Conservation (phyloP, 2,113 vertebrate genomes). For the Coracopsis vasa region DNA sequence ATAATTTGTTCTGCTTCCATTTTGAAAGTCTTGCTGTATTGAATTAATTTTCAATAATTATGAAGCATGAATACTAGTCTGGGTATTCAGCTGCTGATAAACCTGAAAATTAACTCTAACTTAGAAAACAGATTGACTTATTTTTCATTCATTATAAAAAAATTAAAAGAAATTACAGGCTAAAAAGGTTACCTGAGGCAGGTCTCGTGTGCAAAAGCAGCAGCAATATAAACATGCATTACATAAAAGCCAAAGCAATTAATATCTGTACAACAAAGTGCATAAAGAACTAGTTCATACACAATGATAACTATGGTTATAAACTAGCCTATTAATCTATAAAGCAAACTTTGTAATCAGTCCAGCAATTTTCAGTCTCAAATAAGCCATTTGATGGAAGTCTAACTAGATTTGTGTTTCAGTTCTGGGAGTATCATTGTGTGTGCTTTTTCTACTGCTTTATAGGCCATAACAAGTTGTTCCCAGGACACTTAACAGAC, state of each 20-base stretch:
- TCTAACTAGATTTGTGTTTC: conserved; percentile 14
- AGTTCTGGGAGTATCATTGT: conserved; percentile 35
- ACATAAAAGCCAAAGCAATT: background rate
- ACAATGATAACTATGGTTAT: background rate
- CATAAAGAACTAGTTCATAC: background rate
- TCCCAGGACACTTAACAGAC: conserved; percentile 53
- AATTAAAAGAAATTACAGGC: background rate
- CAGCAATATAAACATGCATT: background rate
- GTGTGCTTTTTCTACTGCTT: conserved; percentile 16
- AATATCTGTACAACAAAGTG: conserved; percentile 2
- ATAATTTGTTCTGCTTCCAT: background rate
- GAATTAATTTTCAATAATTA: conserved; percentile 17
- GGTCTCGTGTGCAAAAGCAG: conserved; percentile 5
- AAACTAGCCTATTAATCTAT: conserved; percentile 13
- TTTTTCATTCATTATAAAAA: background rate
- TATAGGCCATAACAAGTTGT: conserved; percentile 54
- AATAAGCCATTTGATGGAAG: conserved; percentile 24
- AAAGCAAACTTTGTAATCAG: conserved; percentile 35
- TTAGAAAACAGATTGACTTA: background rate
- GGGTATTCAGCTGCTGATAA: background rate
- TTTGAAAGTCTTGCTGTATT: background rate
- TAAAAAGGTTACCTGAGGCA: background rate
- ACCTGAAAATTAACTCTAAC: background rate
- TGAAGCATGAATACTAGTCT: background rate
- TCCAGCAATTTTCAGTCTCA: conserved; percentile 22